A percentile compares a stretch with the other conserved stretches of the same genome.
Evolutionary conservation across 2,113 vertebrate species (phyloP).

Genomic region (Sardina pilchardus): DNA sequence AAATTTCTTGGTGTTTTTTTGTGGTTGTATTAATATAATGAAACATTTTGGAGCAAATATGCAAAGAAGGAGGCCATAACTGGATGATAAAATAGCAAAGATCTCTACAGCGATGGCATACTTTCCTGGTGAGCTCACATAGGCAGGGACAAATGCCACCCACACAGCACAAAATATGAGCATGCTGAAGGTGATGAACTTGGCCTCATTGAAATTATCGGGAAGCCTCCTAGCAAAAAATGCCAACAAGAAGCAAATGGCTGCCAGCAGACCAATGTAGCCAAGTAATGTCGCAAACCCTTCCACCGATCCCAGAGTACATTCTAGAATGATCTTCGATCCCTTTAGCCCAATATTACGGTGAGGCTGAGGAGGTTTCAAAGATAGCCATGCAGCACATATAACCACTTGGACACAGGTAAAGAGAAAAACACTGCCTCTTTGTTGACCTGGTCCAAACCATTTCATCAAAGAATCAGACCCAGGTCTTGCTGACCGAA

Average conservation of each 20-base stretch:
- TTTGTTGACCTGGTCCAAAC: constrained; percentile 58
- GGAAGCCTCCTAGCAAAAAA: constrained; percentile 74
- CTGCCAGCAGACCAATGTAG: constrained; percentile 73
- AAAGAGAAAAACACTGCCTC: constrained; percentile 49
- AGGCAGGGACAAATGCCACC: constrained; percentile 71
- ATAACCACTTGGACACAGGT: constrained; percentile 64
- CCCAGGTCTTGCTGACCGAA: constrained; percentile 59
- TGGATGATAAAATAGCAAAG: constrained; percentile 72
- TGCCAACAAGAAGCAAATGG: constrained; percentile 64
- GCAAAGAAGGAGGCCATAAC: constrained; percentile 61
- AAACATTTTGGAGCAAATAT: constrained; percentile 75
- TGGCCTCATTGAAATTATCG: constrained; percentile 64
- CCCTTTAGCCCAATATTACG: constrained; percentile 57
- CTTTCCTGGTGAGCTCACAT: constrained; percentile 69
- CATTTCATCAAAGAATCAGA: constrained; percentile 53
- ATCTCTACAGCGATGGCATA: constrained; percentile 66
- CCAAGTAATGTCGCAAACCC: constrained; percentile 72
- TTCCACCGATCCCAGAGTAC: constrained; percentile 63
- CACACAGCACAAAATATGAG: constrained; percentile 73
- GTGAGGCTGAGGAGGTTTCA: constrained; percentile 62
- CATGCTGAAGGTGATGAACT: constrained; percentile 77
- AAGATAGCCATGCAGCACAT: constrained; percentile 65
- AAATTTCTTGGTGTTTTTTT: constrained; percentile 66
- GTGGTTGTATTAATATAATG: constrained; percentile 67
- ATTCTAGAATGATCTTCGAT: constrained; percentile 66